A percentile compares a stretch with the other conserved stretches of the same genome.
phyloP scores from a whole-genome alignment of 2,888 invertebrate genomes.

The Selenia dentaria region DNA sequence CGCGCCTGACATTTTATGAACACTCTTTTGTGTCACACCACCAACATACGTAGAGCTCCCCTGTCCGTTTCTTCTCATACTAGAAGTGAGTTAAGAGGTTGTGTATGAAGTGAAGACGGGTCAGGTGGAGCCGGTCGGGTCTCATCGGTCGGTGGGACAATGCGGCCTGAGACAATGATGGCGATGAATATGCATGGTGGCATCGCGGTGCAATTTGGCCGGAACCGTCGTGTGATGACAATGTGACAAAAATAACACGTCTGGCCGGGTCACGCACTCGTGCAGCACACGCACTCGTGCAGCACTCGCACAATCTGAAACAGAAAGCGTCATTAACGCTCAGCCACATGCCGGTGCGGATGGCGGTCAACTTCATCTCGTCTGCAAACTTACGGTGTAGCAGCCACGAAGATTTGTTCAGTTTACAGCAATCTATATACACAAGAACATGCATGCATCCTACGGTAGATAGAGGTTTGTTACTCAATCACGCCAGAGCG shows the following conservation, averaged over 20 bases:
- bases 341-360: too few relatives aligned
- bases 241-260: conserved; percentile 77
- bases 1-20: conserved; percentile 68
- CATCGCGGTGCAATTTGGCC: conserved; percentile 76
- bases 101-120: conserved; percentile 25
- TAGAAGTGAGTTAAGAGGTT: background rate
- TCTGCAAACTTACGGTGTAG: too few relatives aligned
- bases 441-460: too few relatives aligned
- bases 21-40: conserved; percentile 56
- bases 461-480: too few relatives aligned
- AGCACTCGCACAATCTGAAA: too few relatives aligned
- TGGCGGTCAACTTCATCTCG: too few relatives aligned
- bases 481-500: too few relatives aligned
- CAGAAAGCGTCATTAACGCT: too few relatives aligned
- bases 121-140: conserved; percentile 45
- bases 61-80: conserved; percentile 4
- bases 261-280: conserved; percentile 34
- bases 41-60: conserved; percentile 42
- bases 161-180: conserved; percentile 71
- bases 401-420: too few relatives aligned
- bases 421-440: too few relatives aligned
- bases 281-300: background rate
- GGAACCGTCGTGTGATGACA: conserved; percentile 76
- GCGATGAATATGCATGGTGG: conserved; percentile 78
- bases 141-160: conserved; percentile 64